Evolutionary conservation across 2,797 vertebrate genomes (phyloP).

Genomic region (Limosa lapponica): DNA sequence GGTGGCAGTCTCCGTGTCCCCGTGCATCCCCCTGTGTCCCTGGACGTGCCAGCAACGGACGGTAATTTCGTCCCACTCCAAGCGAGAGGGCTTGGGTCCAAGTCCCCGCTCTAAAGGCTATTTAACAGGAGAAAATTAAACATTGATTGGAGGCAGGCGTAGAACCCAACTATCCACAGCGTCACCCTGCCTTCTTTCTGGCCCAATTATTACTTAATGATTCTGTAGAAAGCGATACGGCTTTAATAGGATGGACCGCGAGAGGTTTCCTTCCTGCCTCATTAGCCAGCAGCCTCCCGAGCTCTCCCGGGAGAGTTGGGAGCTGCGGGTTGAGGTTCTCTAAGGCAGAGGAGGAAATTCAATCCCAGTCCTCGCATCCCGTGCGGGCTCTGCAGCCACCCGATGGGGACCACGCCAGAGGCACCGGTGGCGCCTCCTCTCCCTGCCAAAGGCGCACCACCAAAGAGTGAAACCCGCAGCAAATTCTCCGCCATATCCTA

Average conservation of each 20-base stretch:
- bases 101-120: neutral
- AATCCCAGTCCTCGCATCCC: neutral
- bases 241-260: neutral
- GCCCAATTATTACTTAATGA: conserved; percentile 8
- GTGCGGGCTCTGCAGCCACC: neutral
- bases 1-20: neutral
- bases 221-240: neutral
- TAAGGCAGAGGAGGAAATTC: neutral
- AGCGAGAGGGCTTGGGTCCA: neutral
- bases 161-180: neutral
- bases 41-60: fast-evolving
- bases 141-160: neutral
- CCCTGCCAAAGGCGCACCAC: neutral
- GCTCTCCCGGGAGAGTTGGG: neutral
- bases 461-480: fast-evolving
- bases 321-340: neutral
- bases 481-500: fast-evolving
- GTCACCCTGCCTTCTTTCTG: neutral
- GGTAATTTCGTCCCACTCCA: neutral
- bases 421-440: neutral
- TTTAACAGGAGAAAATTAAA: neutral
- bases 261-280: neutral
- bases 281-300: neutral
- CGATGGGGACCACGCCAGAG: neutral
- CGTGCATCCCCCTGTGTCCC: neutral